phyloP scores from a whole-genome alignment of 1,140 invertebrate genomes.

The Chironomus tepperi region DNA sequence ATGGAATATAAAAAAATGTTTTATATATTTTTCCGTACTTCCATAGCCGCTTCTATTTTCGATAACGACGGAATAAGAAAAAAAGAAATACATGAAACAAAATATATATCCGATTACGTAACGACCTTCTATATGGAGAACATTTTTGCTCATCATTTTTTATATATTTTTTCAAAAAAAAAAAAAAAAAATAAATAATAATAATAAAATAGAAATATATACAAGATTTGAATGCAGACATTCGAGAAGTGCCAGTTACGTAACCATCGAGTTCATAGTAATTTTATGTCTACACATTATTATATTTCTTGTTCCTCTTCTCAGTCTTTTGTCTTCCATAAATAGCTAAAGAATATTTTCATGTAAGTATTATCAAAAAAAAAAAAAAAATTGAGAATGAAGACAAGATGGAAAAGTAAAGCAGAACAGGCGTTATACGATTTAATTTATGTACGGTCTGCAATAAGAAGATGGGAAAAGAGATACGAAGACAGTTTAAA shows the following conservation, averaged over 20 bases:
- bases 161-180: not conserved
- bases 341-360: not conserved
- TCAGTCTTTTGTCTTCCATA: not conserved
- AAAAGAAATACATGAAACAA: too few relatives aligned
- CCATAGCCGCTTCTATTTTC: not conserved
- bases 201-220: too few relatives aligned
- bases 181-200: too few relatives aligned
- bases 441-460: not conserved
- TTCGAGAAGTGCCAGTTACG: not conserved
- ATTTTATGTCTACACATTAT: conserved; percentile 7
- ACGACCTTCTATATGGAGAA: not conserved
- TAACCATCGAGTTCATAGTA: not conserved
- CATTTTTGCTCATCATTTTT: not conserved
- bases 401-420: too few relatives aligned
- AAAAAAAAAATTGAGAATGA: too few relatives aligned
- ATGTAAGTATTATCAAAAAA: not conserved
- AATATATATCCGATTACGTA: not conserved
- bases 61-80: not conserved
- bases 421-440: not conserved
- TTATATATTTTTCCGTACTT: too few relatives aligned
- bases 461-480: not conserved
- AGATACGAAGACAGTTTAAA: not conserved
- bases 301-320: not conserved
- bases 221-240: not conserved
- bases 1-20: not conserved